Conservation (phyloP, 1,140 invertebrate genomes). For the Elymnias hypermnestra region DNA sequence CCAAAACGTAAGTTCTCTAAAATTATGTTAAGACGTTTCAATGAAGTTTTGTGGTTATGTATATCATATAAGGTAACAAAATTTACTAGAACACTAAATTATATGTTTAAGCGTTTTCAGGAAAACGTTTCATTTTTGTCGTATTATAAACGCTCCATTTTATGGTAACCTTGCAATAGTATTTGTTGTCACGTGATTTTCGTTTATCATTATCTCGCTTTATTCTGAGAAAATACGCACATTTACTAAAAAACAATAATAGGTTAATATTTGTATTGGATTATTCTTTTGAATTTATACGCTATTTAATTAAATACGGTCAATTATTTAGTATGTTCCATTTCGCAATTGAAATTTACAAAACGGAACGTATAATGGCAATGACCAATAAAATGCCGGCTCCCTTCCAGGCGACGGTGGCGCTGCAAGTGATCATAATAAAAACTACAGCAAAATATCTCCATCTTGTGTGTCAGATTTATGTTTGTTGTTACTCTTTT, state of each 20-base stretch:
- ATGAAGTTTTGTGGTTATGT: conserved; percentile 41
- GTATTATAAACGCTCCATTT: conserved; percentile 41
- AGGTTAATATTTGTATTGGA: background rate
- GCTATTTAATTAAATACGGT: no score
- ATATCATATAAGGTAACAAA: conserved; percentile 29
- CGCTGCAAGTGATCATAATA: conserved; percentile 57
- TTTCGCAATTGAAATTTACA: conserved; percentile 5
- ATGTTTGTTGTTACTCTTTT: conserved; percentile 75
- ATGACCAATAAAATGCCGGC: conserved; percentile 44
- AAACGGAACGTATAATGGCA: conserved; percentile 43
- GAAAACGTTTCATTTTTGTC: conserved; percentile 34
- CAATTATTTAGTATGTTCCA: no score
- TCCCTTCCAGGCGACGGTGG: conserved; percentile 43
- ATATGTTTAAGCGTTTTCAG: conserved; percentile 7
- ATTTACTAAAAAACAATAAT: no score
- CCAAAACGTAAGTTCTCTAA: conserved; percentile 35
- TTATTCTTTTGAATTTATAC: no score
- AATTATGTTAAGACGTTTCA: conserved; percentile 28
- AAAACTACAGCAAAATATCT: conserved; percentile 69
- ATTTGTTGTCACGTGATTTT: background rate
- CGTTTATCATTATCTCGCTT: no score
- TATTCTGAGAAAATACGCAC: no score
- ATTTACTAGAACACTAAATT: conserved; percentile 13
- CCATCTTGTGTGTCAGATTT: conserved; percentile 76
- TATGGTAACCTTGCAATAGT: background rate